Conservation (phyloP, 2,888 invertebrate species). For the Arge pagana region DNA sequence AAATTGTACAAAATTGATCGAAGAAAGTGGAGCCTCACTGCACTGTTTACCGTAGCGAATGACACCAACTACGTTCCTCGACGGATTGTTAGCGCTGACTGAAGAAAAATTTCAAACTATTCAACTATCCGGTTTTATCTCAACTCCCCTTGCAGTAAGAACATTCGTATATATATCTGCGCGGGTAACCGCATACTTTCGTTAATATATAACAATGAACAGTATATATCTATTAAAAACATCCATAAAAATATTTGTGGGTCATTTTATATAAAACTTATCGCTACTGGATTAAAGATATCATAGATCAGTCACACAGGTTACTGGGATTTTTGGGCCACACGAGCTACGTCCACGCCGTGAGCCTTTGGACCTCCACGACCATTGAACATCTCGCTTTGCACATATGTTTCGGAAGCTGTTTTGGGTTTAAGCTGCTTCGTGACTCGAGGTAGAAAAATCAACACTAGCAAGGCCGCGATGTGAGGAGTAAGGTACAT, state of each 20-base stretch:
- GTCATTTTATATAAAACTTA: conserved; percentile 14
- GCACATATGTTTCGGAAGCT: not conserved
- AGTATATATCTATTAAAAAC: conserved; percentile 13
- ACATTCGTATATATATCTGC: too few relatives aligned
- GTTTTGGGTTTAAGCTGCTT: conserved; percentile 2
- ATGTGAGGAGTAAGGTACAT: conserved; percentile 52
- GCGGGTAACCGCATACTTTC: too few relatives aligned
- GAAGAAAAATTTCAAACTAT: too few relatives aligned
- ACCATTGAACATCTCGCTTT: conserved; percentile 21
- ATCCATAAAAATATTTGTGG: conserved; percentile 20
- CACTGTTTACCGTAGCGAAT: too few relatives aligned
- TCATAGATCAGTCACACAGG: not conserved
- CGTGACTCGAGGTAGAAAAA: conserved; percentile 44
- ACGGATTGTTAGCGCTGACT: too few relatives aligned
- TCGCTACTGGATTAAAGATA: not conserved
- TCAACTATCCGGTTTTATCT: too few relatives aligned
- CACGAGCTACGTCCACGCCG: conserved; percentile 25
- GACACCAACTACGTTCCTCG: too few relatives aligned
- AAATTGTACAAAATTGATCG: too few relatives aligned
- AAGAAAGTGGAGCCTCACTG: too few relatives aligned
- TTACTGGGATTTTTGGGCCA: conserved; percentile 25
- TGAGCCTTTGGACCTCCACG: conserved; percentile 32
- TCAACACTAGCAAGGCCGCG: conserved; percentile 44
- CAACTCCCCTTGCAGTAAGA: too few relatives aligned
- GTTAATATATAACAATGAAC: conserved; percentile 8